Base-by-base conservation (phyloP, 2,113 vertebrate genomes). In the Percina caprodes region DNA sequence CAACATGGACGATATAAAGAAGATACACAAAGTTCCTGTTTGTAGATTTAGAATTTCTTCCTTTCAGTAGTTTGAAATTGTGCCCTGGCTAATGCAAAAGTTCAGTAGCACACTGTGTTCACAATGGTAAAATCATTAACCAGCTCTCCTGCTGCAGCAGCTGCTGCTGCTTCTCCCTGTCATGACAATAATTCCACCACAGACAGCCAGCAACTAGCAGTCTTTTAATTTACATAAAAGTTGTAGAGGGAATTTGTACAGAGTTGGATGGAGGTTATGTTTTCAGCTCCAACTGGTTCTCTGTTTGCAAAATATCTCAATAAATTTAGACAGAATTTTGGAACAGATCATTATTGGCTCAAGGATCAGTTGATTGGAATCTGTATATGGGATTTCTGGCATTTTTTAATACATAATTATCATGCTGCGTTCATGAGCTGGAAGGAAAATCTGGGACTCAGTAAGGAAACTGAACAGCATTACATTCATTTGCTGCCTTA, bases 231-330 rank as follows among this genome's bases (percentile, higher is more conserved):
- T 71, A 61, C 68, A 69, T 71, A 56, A 3, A 10, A 26, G 60
- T 77, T 86, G 46, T 58, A 35, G 66, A 49, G 39, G 39, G 10
- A 42, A 73, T 74, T 78, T 61, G 55, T 70, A 21, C 67, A 80
- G 85, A 77, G 55, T 79, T 89, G 77, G 85, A 86, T 74, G 63
- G 62, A 86, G 69, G 49, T 79, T 58, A 49, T 85, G 74, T 74
- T 85, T 79, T 86, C 68, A 63, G 55, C 71, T 86, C 81, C 89
- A 88, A 81, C 76, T 87, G 82, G 61, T 63, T 71, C 4, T 75
- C 35, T 83, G 70, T 84, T 63, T 84, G 78, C 80, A 84, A 84
- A 82, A 79, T 77, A 82, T 81, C 68, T 83, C 48, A 61, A 23
- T 58, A 65, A 55, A 81, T 69, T 75, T 72, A 49, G 30, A 77